Evolutionary conservation across 2,113 vertebrate genomes (phyloP).

Genomic region (Lepus europaeus): DNA sequence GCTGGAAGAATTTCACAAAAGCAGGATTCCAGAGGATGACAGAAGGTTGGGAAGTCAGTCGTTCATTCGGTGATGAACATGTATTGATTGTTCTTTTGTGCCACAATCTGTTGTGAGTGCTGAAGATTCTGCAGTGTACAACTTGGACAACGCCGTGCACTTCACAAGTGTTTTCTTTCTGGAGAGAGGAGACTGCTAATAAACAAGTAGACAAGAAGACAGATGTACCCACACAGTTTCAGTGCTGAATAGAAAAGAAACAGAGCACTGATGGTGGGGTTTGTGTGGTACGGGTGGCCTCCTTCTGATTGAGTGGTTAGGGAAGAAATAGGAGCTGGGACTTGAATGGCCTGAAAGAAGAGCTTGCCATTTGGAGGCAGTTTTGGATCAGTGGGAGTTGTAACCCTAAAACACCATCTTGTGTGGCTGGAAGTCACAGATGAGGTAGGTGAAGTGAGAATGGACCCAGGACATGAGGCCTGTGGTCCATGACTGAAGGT

Average conservation of each 20-base stretch:
- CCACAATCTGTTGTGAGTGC: background rate
- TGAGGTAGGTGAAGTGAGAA: background rate
- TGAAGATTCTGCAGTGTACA: background rate
- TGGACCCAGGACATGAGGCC: rapidly evolving
- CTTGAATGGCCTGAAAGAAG: background rate
- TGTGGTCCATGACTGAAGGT: background rate
- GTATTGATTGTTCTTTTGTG: too few relatives aligned
- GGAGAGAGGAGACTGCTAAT: background rate
- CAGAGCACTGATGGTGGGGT: rapidly evolving
- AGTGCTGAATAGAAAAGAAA: background rate
- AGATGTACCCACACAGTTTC: rapidly evolving
- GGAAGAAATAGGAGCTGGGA: background rate
- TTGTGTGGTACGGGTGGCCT: too few relatives aligned
- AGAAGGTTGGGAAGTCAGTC: background rate
- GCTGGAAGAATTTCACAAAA: background rate
- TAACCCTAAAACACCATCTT: rapidly evolving
- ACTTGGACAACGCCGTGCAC: rapidly evolving
- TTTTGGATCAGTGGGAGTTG: background rate
- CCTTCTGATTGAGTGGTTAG: background rate
- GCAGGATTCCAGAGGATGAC: background rate
- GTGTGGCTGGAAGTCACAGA: background rate
- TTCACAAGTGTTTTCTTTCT: background rate
- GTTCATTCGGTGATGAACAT: too few relatives aligned
- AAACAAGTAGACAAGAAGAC: background rate
- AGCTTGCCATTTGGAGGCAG: background rate